These are phyloP conservation scores for Apocheima hispidaria DNA, from an alignment of 2,888 invertebrate species.

Conservation along the genomic window DNA sequence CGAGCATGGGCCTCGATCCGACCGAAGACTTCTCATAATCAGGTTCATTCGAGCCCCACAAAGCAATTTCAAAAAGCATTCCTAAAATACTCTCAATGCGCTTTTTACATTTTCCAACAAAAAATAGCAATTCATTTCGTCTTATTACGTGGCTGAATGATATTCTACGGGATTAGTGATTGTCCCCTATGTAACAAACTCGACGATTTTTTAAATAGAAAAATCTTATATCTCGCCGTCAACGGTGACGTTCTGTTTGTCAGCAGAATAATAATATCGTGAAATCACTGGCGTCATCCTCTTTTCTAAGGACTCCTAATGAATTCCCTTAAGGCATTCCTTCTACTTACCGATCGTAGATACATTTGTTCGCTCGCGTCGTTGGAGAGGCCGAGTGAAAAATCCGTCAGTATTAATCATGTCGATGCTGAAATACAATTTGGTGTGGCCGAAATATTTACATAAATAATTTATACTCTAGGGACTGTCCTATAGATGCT, in stretches of 20 bases:
- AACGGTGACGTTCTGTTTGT: slow-evolving; percentile 55
- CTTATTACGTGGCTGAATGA: slow-evolving; percentile 66
- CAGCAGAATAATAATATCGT: slow-evolving; percentile 60
- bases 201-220: slow-evolving; percentile 33
- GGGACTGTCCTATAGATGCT: slow-evolving; percentile 54
- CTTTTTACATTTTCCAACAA: slow-evolving; percentile 47
- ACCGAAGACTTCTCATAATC: slow-evolving; percentile 72
- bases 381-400: slow-evolving; percentile 76
- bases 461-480: slow-evolving; percentile 83
- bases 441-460: slow-evolving; percentile 79
- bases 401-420: slow-evolving; percentile 82
- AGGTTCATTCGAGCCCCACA: slow-evolving; percentile 57
- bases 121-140: slow-evolving; percentile 58
- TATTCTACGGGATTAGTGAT: slow-evolving; percentile 61
- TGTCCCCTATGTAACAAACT: slow-evolving; percentile 49
- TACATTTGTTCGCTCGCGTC: slow-evolving; percentile 79
- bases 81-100: slow-evolving; percentile 47
- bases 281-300: slow-evolving; percentile 61
- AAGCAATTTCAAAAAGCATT: slow-evolving; percentile 45
- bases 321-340: slow-evolving; percentile 73
- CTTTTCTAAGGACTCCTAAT: slow-evolving; percentile 64
- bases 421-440: slow-evolving; percentile 81
- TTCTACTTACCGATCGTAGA: slow-evolving; percentile 67
- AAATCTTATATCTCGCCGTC: slow-evolving; percentile 45
- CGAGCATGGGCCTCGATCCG: slow-evolving; percentile 73